Evolutionary conservation across 2,113 vertebrate genomes (phyloP).

Genomic region (Ptilorrhoa leucosticta): DNA sequence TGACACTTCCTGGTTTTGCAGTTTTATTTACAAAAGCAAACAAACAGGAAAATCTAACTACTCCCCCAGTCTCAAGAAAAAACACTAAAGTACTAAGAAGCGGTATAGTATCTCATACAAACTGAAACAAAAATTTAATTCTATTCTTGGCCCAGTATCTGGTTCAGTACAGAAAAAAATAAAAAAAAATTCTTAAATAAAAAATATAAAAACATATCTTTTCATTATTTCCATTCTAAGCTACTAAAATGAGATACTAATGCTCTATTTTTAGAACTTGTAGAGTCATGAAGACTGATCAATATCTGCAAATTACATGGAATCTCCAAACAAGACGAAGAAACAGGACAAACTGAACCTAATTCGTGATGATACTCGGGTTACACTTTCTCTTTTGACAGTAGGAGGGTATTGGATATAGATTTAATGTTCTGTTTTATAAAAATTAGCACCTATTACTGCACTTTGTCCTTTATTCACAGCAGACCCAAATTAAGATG

Average conservation of each 20-base stretch:
- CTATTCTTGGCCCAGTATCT: neutral
- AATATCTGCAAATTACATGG: neutral
- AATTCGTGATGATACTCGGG: neutral
- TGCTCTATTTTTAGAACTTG: neutral
- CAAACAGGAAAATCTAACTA: neutral
- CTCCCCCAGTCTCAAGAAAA: fast-evolving
- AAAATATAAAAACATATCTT: neutral
- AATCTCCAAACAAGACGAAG: neutral
- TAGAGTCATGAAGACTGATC: neutral
- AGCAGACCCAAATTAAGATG: neutral
- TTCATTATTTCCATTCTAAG: neutral
- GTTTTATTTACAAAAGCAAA: neutral
- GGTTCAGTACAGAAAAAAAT: neutral
- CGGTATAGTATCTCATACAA: neutral
- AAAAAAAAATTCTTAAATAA: too few species aligned
- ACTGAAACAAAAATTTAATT: neutral
- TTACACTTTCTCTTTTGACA: neutral
- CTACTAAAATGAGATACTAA: neutral
- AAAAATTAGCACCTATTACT: neutral
- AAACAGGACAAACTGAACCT: neutral
- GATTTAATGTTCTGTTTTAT: neutral
- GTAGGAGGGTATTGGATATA: neutral
- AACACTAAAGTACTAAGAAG: neutral
- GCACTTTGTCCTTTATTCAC: neutral
- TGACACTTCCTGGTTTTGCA: neutral